These are phyloP conservation scores for Neotoma lepida DNA, from an alignment of 2,113 vertebrate genomes.

Conservation along the genomic window DNA sequence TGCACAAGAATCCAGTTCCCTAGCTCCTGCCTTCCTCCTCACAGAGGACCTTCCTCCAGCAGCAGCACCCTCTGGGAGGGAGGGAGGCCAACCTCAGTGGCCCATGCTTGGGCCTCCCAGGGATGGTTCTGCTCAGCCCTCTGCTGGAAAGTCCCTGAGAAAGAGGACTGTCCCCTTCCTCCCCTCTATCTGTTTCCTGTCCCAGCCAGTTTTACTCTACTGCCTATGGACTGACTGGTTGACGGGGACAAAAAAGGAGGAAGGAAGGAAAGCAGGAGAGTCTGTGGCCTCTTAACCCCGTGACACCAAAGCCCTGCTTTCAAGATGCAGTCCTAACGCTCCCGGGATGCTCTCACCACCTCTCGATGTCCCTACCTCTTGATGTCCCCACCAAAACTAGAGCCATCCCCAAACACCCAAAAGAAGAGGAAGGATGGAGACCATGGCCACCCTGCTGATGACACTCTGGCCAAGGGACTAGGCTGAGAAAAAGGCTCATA, in stretches of 20 bases:
- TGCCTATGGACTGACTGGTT: not conserved
- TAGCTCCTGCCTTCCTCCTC: not conserved
- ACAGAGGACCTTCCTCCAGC: not conserved
- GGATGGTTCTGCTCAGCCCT: not conserved
- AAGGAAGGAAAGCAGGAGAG: not conserved
- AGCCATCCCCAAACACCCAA: no score
- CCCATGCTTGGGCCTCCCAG: not conserved
- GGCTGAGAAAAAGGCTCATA: not conserved
- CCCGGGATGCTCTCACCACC: not conserved
- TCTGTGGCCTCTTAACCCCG: not conserved
- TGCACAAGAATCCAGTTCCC: not conserved
- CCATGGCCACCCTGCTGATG: not conserved
- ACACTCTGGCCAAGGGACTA: not conserved
- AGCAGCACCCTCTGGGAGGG: not conserved
- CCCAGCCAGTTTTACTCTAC: accelerated
- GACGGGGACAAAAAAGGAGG: no score
- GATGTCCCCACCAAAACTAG: not conserved
- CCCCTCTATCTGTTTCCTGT: not conserved
- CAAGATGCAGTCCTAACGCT: not conserved
- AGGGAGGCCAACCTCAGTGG: no score
- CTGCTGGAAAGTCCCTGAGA: not conserved
- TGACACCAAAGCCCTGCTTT: not conserved
- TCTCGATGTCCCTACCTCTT: not conserved
- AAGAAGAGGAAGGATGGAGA: not conserved
- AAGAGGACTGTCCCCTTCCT: not conserved